Conservation (phyloP, 2,797 vertebrate species). For the Gymnoscopelus braueri region DNA sequence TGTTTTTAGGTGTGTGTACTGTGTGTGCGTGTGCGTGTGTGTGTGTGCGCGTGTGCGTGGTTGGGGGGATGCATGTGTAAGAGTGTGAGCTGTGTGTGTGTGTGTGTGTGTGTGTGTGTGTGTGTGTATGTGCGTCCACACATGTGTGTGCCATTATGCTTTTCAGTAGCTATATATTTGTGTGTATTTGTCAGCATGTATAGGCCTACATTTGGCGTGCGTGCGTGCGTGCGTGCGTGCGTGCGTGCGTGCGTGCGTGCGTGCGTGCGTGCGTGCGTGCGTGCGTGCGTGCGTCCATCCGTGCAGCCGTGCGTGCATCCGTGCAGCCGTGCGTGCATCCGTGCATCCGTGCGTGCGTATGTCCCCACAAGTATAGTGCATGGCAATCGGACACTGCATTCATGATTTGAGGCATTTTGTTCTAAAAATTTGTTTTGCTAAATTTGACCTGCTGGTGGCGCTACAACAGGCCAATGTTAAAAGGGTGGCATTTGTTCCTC, state of each 20-base stretch:
- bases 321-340: background rate
- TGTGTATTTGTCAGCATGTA: background rate
- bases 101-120: conserved; percentile 5
- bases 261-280: background rate
- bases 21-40: background rate
- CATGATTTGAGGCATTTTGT: no score
- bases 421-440: no score
- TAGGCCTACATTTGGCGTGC: background rate
- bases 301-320: background rate
- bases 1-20: background rate
- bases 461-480: no score
- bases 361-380: no score
- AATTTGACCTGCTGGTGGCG: no score
- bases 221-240: background rate
- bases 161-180: background rate
- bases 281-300: background rate
- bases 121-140: background rate
- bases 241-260: background rate
- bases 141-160: background rate
- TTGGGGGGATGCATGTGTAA: background rate
- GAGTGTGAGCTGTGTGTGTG: background rate
- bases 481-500: no score
- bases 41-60: background rate
- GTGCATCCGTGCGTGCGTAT: no score
- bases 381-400: no score